Percentiles rank a stretch among this genome's conserved stretches.
Evolutionary conservation across 2,113 vertebrate species (phyloP).

Genomic region (Oryzias woworae): DNA sequence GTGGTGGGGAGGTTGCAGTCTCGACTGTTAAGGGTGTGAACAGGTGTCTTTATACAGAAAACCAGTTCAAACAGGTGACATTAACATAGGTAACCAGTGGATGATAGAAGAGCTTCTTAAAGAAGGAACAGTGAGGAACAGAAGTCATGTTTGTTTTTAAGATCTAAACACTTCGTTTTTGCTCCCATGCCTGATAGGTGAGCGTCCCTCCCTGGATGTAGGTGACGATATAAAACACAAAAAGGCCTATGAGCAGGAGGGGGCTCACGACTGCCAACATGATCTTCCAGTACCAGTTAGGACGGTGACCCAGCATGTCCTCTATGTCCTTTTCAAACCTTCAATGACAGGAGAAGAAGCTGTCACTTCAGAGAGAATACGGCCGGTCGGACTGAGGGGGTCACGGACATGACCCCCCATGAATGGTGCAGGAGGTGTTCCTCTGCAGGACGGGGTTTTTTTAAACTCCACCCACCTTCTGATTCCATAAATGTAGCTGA

Average conservation of each 20-base stretch:
- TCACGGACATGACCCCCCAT: neutral
- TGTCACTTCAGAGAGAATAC: neutral
- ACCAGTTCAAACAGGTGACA: too few relatives aligned
- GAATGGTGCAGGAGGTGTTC: too few relatives aligned
- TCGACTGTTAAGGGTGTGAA: too few relatives aligned
- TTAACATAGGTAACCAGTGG: too few relatives aligned
- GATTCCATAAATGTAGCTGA: conserved; percentile 91
- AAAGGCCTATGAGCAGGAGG: conserved; percentile 82
- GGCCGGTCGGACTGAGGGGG: too few relatives aligned
- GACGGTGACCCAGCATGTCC: conserved; percentile 83
- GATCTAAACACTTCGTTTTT: too few relatives aligned
- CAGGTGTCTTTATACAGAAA: too few relatives aligned
- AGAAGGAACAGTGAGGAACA: too few relatives aligned
- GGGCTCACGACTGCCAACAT: conserved; percentile 87
- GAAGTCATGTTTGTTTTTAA: too few relatives aligned
- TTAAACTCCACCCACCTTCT: conserved; percentile 74
- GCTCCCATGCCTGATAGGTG: conserved; percentile 87
- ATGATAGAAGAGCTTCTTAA: too few relatives aligned
- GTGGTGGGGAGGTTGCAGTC: too few relatives aligned
- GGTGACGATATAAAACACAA: conserved; percentile 87
- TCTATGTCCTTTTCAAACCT: conserved; percentile 91
- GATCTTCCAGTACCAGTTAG: conserved; percentile 87
- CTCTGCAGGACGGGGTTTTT: too few relatives aligned
- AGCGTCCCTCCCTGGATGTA: conserved; percentile 85
- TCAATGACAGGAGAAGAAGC: neutral